phyloP scores from a whole-genome alignment of 92 coral and sea anemone species.

The Actinostola sp. region DNA sequence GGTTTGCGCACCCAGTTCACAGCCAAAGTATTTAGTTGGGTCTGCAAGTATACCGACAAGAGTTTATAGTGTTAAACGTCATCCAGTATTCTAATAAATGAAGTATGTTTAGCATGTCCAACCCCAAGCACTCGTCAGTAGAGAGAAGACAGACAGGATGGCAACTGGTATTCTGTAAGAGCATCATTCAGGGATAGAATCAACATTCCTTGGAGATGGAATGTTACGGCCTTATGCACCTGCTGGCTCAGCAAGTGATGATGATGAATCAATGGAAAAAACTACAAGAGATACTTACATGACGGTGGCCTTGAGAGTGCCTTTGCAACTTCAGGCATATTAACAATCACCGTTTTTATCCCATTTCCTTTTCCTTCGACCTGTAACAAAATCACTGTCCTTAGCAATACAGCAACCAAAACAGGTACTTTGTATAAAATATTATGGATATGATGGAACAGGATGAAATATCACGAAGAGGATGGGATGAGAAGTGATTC shows the following conservation, averaged over 20 bases:
- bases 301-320: constrained; percentile 89
- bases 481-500: too few species aligned
- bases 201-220: too few species aligned
- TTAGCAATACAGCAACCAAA: neutral
- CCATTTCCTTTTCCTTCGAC: constrained; percentile 99
- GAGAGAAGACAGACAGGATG: too few species aligned
- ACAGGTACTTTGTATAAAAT: neutral
- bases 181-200: too few species aligned
- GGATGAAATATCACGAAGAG: too few species aligned
- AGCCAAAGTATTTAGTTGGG: constrained; percentile 99
- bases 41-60: constrained; percentile 35
- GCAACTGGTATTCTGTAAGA: too few species aligned
- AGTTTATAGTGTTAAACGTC: neutral
- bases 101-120: too few species aligned
- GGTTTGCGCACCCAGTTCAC: constrained; percentile 99
- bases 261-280: neutral
- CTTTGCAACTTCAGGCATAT: constrained; percentile 98
- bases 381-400: constrained; percentile 32
- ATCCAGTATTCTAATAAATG: too few species aligned
- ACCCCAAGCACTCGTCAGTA: too few species aligned
- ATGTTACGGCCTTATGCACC: too few species aligned
- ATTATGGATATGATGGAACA: too few species aligned
- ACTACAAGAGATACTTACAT: constrained; percentile 58
- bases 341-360: constrained; percentile 97
- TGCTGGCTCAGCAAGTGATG: too few species aligned